Conservation (phyloP, 2,888 invertebrate genomes). For the Rhagonycha fulva region DNA sequence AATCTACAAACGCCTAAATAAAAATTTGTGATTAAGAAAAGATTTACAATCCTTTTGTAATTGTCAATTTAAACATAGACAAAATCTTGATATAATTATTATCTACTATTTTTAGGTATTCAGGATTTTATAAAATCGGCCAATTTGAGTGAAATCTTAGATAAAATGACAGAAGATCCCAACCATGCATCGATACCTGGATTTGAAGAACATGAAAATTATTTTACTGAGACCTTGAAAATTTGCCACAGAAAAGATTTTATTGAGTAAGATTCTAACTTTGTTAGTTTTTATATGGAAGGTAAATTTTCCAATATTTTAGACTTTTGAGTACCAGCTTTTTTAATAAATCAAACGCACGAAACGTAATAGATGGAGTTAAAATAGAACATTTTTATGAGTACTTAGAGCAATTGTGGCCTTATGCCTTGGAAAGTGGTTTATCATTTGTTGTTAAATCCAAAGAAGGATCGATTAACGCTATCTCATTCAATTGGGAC, state of each 20-base stretch:
- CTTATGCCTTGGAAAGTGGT: conserved; percentile 65
- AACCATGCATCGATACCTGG: conserved; percentile 36
- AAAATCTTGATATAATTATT: no score
- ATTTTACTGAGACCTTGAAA: conserved; percentile 59
- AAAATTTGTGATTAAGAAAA: no score
- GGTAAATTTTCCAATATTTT: conserved; percentile 36
- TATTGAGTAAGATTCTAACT: conserved; percentile 67
- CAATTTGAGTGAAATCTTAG: conserved; percentile 70
- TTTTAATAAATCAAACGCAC: conserved; percentile 83
- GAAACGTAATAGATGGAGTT: conserved; percentile 74
- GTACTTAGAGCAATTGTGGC: conserved; percentile 73
- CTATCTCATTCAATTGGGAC: conserved; percentile 80
- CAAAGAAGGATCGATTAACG: conserved; percentile 61
- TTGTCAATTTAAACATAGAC: no score
- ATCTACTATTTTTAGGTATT: conserved; percentile 59
- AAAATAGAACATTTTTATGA: conserved; percentile 71
- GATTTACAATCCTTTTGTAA: neutral
- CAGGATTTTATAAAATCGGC: conserved; percentile 77
- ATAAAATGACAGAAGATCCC: conserved; percentile 57
- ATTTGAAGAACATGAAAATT: conserved; percentile 47
- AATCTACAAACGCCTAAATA: no score
- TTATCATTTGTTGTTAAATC: conserved; percentile 71
- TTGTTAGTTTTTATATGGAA: neutral
- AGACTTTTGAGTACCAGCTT: conserved; percentile 86
- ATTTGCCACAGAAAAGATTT: conserved; percentile 68